Conservation (phyloP, 2,113 vertebrate species). For the Charina bottae region DNA sequence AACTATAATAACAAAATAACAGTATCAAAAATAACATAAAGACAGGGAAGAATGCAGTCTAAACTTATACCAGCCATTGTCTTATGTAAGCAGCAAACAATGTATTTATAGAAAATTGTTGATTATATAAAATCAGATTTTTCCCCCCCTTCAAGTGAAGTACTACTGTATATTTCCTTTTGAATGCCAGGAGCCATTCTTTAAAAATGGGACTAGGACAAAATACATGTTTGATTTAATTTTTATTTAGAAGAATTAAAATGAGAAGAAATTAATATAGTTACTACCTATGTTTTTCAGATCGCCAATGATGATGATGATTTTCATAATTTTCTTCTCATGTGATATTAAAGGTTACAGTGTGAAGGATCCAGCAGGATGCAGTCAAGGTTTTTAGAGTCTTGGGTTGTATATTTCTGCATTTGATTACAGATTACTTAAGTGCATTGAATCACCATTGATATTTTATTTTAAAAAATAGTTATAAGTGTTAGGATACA, state of each 20-base stretch:
- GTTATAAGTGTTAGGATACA: fast-evolving
- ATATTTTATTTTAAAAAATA: background rate
- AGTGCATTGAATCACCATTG: background rate
- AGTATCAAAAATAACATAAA: too few relatives aligned
- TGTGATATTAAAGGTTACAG: background rate
- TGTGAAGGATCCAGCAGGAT: background rate
- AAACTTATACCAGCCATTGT: too few relatives aligned
- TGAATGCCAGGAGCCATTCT: too few relatives aligned
- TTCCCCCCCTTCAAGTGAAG: too few relatives aligned
- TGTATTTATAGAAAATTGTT: background rate
- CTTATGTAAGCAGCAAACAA: too few relatives aligned
- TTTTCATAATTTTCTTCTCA: background rate
- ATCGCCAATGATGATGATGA: too few relatives aligned
- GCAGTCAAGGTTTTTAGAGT: background rate
- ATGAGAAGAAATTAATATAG: background rate
- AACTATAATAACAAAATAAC: too few relatives aligned
- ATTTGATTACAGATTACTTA: background rate
- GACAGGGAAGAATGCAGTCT: too few relatives aligned
- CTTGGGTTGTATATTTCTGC: background rate
- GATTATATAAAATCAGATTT: slow-evolving; percentile 22
- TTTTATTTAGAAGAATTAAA: background rate
- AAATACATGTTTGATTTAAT: too few relatives aligned
- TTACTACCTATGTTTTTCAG: background rate
- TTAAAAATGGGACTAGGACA: too few relatives aligned
- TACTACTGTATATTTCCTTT: too few relatives aligned